Base-by-base conservation (phyloP, 2,113 vertebrate genomes). In the Corythornis vintsioides region DNA sequence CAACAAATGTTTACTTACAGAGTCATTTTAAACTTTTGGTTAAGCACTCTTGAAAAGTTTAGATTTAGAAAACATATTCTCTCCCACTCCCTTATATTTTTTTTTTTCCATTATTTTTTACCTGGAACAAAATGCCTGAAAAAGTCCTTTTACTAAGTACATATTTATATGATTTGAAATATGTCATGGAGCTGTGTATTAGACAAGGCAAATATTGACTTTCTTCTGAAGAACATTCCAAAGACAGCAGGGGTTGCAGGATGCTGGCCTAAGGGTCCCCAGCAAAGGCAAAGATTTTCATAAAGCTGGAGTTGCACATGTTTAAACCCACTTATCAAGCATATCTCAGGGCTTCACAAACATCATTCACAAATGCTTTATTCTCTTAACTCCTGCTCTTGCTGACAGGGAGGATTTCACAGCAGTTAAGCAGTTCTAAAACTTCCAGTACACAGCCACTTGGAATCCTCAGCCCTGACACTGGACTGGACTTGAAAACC, bases 151-250 rank as follows among this genome's bases (percentile, higher is more conserved):
- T 64, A 67, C 13, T 60, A 20, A 65, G 61, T n/a, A 38, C 3
- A 11, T 38, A 43, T 69, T 73, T 28, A 13, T n/a, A 59, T 4
- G 7, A 65, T 55, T 57, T 86, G 38, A 81, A 83, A 5, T 74
- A 65, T 43, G 1, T 7, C 7, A 55, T 5, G 1, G 22, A 71
- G 18, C 6, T 69, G 19, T 66, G n/a, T 40, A 65, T 69, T 56
- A 56, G n/a, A 16, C 0, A 0, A 2, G 7, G 17, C 7, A 92
- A 78, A 59, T 13, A 73, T 4, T n/a, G 16, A 9, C 57, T 47
- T 83, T 25, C 52, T 83, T 66, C 52, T 53, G 18, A 88, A 88
- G 18, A 38, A 73, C 24, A 63, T 25, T 59, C 28, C 43, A 53
- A 74, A 82, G 74, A 28, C 6, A 4, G 4, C 40, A 81, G 24